Evolutionary conservation across 2,797 vertebrate species (phyloP), one percentile per base, ranked within the genome.

Genomic region (Spatula clypeata): DNA sequence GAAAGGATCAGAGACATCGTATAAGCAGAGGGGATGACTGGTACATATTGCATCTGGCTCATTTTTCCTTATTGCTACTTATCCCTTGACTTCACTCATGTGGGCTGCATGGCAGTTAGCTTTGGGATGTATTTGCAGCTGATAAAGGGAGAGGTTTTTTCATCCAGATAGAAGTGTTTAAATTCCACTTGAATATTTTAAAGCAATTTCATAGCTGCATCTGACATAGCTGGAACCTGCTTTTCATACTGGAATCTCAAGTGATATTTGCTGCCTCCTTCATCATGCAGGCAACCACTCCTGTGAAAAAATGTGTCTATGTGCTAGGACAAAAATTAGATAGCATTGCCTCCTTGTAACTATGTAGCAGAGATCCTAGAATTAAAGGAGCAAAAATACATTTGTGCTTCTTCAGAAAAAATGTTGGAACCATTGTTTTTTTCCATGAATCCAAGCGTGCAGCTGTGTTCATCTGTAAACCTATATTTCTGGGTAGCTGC

Each of bases 231-330:
- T 94, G 57, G 23, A 70, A 79, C 38, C 54, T 81, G 38, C 10
- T 81, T 87, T 87, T 87, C 75, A 12, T 57, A 29, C 24, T 45
- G 49, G n/a, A 81, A 71, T 73, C 53, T 91, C 61, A 87, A 71
- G 74, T 53, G 57, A 31, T 81, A 31, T 74, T 81, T 51, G 38
- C 57, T 81, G n/a, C 9, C 32, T 86, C 49, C 69, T 82, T 54
- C 55, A 49, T 71, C 61, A 54, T 38, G 45, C 74, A 85, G 71
- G 12, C 51, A 85, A 31, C 44, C 42, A 51, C 21, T 73, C 55
- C 36, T 26, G 53, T 60, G 57, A 18, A 79, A 79, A 82, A 85
- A 51, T 16, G 21, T 81, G 20, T 47, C 40, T 80, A 27, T 54
- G 36, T 27, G 4, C 57, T 62, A 44, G 1, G 10, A 36, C 40